A percentile compares a stretch with the other conserved stretches of the same genome.
phyloP scores from a whole-genome alignment of 2,113 vertebrate species.

The Alligator mississippiensis region DNA sequence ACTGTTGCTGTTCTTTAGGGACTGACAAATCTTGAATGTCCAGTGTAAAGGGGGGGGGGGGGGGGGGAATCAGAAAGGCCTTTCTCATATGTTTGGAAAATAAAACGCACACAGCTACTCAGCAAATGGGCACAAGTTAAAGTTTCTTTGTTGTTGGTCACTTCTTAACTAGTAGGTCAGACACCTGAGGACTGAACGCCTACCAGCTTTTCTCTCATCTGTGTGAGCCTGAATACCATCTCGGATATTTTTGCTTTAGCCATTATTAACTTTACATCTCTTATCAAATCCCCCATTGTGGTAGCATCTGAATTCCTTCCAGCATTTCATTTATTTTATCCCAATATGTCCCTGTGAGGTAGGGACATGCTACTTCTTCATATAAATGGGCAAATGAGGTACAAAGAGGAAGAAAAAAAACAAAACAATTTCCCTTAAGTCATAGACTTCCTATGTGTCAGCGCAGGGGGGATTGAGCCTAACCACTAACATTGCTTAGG shows the following conservation, averaged over 20 bases:
- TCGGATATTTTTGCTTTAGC: no score
- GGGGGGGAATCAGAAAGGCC: background rate
- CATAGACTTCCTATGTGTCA: background rate
- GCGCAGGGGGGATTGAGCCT: background rate
- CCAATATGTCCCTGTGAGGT: accelerated
- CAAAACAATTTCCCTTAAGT: no score
- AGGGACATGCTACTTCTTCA: accelerated
- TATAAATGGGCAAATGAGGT: accelerated
- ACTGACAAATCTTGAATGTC: background rate
- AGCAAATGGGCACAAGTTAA: background rate
- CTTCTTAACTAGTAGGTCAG: background rate
- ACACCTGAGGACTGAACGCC: background rate
- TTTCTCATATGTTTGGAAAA: no score
- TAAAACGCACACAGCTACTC: background rate
- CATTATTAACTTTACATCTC: no score
- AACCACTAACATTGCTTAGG: background rate
- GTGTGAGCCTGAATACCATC: background rate
- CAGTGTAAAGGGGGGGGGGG: background rate
- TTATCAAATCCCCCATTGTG: no score
- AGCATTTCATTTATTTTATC: no score
- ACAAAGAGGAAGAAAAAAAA: accelerated
- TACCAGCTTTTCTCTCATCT: background rate
- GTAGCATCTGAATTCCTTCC: no score
- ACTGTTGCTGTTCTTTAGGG: background rate
- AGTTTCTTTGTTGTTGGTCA: background rate